Evolutionary conservation across 2,113 vertebrate genomes (phyloP).

Genomic region (Austrofundulus limnaeus): DNA sequence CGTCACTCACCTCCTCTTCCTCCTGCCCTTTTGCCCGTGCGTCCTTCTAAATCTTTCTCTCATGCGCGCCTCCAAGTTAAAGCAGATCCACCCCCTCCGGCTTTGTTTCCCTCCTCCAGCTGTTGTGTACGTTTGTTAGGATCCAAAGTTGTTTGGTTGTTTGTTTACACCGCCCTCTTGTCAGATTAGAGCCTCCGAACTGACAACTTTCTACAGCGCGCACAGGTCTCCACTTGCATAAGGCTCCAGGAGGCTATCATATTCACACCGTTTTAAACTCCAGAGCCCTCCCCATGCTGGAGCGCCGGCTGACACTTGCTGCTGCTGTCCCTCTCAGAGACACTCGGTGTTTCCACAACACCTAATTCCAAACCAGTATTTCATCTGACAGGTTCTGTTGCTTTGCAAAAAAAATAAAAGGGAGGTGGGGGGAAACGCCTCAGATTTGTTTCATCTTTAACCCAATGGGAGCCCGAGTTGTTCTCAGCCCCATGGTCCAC

Average conservation of each 20-base stretch:
- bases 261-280: constrained; percentile 79
- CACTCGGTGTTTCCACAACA: constrained; percentile 8
- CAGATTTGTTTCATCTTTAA: not conserved
- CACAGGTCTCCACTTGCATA: constrained; percentile 65
- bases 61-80: constrained; percentile 39
- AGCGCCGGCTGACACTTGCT: constrained; percentile 71
- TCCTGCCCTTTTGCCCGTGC: constrained; percentile 43
- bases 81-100: constrained; percentile 18
- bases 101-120: not conserved
- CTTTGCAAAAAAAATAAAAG: no score
- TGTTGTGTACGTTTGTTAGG: not conserved
- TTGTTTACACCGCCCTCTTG: constrained; percentile 49
- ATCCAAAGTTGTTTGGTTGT: constrained; percentile 25
- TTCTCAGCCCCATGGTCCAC: constrained; percentile 4
- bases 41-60: constrained; percentile 48
- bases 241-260: constrained; percentile 68
- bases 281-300: constrained; percentile 76
- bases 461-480: not conserved
- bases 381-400: no score
- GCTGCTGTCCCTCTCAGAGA: constrained; percentile 62
- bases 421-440: no score
- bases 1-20: constrained; percentile 63
- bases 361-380: not conserved
- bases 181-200: constrained; percentile 57
- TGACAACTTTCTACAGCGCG: constrained; percentile 60